Evolutionary conservation across 2,113 vertebrate species (phyloP).

Genomic region (Pagrus major): DNA sequence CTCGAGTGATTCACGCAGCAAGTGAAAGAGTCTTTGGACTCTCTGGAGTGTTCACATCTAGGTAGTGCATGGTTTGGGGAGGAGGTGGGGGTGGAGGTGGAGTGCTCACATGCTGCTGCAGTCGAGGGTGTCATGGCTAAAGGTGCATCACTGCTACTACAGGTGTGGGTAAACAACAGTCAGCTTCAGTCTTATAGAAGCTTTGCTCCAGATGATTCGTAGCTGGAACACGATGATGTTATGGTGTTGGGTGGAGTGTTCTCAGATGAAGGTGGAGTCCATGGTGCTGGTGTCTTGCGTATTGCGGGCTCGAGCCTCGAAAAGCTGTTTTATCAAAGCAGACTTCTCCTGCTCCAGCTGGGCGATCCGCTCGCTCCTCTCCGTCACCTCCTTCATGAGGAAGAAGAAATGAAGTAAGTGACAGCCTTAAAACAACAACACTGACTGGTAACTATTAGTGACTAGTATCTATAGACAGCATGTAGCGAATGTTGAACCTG

Average conservation of each 20-base stretch:
- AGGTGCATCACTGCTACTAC: constrained; percentile 62
- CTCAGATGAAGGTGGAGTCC: constrained; percentile 95
- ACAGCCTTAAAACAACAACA: background rate
- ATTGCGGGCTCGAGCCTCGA: constrained; percentile 89
- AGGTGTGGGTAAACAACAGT: constrained; percentile 55
- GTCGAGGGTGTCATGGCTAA: constrained; percentile 49
- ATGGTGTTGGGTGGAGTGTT: constrained; percentile 7
- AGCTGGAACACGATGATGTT: background rate
- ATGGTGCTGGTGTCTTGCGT: constrained; percentile 87
- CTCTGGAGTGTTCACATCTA: constrained; percentile 30
- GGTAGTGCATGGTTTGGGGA: constrained; percentile 40
- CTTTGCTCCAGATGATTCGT: constrained; percentile 16
- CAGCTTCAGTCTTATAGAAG: constrained; percentile 31
- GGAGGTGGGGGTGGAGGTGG: constrained; percentile 61
- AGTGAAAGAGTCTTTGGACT: constrained; percentile 19
- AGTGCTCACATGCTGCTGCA: constrained; percentile 42
- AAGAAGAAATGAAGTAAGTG: background rate
- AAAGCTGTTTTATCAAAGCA: constrained; percentile 95
- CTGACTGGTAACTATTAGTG: too few species aligned
- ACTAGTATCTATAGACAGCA: background rate
- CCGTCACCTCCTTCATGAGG: constrained; percentile 90
- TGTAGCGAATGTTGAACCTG: constrained; percentile 78
- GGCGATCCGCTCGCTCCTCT: constrained; percentile 93
- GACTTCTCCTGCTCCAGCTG: constrained; percentile 98
- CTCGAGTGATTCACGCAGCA: constrained; percentile 13